phyloP scores from a whole-genome alignment of 2,113 vertebrate genomes.

The Cyprinodon variegatus region DNA sequence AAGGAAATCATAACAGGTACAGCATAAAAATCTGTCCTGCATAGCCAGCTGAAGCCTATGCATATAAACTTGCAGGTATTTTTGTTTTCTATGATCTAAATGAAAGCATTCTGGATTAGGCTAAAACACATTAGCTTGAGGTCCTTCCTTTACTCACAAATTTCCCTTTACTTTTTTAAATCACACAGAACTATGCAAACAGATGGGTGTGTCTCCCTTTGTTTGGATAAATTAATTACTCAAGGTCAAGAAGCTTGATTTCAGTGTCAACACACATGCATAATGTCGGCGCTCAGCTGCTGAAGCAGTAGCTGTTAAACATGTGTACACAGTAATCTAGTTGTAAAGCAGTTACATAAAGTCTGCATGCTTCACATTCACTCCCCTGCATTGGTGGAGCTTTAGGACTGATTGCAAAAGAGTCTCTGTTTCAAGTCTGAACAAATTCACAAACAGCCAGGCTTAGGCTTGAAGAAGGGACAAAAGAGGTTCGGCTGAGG shows the following conservation, averaged over 20 bases:
- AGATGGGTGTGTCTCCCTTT: constrained; percentile 34
- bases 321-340: neutral
- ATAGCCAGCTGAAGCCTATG: neutral
- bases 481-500: constrained; percentile 38
- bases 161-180: neutral
- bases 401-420: constrained; percentile 42
- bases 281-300: neutral
- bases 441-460: constrained; percentile 35
- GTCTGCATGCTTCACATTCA: neutral
- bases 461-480: neutral
- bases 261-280: constrained; percentile 11
- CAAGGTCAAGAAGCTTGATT: constrained; percentile 9
- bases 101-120: neutral
- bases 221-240: constrained; percentile 6
- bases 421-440: constrained; percentile 54
- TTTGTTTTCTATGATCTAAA: neutral
- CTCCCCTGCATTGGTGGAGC: constrained; percentile 6
- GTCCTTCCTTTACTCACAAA: neutral
- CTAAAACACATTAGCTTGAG: neutral
- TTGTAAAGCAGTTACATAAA: constrained; percentile 3
- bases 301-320: constrained; percentile 1
- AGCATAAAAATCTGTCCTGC: neutral
- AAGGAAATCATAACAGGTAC: neutral
- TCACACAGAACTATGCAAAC: constrained; percentile 2
- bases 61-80: neutral